These are phyloP conservation scores for Drosophila rellima DNA, from an alignment of 2,888 invertebrate species.

Conservation along the genomic window DNA sequence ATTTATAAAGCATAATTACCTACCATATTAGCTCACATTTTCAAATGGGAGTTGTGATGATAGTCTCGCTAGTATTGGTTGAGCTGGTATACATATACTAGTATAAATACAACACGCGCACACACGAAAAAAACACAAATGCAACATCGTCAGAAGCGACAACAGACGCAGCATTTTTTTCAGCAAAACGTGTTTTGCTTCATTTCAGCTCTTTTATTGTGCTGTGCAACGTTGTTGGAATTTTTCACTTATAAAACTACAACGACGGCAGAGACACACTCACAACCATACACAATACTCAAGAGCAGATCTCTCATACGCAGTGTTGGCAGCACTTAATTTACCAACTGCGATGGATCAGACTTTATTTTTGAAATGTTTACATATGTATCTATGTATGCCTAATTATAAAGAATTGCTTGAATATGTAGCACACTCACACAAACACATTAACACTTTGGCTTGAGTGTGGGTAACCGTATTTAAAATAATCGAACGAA, in stretches of 20 bases:
- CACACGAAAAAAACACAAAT: constrained; percentile 55
- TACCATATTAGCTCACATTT: constrained; percentile 72
- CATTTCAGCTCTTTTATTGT: constrained; percentile 71
- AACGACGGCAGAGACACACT: constrained; percentile 50
- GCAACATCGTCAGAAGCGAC: constrained; percentile 61
- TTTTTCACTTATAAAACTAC: constrained; percentile 81
- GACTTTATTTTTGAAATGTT: constrained; percentile 23
- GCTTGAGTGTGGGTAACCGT: constrained; percentile 42
- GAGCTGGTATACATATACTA: constrained; percentile 41
- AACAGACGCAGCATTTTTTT: constrained; percentile 70
- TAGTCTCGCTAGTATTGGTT: constrained; percentile 46
- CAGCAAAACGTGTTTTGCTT: constrained; percentile 74
- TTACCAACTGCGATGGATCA: constrained; percentile 39
- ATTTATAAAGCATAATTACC: constrained; percentile 33
- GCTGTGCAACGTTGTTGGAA: constrained; percentile 77
- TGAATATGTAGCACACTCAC: constrained; percentile 23
- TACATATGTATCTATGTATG: constrained; percentile 6
- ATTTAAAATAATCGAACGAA: constrained; percentile 48
- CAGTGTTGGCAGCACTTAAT: constrained; percentile 38
- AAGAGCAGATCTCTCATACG: constrained; percentile 39
- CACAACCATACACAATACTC: constrained; percentile 26
- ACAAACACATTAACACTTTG: constrained; percentile 9
- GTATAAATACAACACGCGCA: constrained; percentile 59
- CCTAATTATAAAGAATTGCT: constrained; percentile 20
- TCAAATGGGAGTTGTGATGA: constrained; percentile 38